Conservation (phyloP, 2,113 vertebrate genomes). For the Thamnophis sirtalis region DNA sequence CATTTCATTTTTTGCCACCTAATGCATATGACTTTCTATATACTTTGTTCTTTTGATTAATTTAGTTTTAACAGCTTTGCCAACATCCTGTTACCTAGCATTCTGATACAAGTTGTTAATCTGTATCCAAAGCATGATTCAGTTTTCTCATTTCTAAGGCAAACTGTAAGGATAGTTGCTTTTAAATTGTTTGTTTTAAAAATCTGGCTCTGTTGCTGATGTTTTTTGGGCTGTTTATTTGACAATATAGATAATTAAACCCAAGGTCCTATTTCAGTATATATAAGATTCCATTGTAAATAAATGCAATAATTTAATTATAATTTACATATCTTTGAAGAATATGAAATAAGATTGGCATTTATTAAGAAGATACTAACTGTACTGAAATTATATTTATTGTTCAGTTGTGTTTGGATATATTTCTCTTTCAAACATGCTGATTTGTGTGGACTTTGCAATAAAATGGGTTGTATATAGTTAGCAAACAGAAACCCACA, state of each 20-base stretch:
- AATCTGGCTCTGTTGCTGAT: neutral
- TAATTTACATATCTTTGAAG: neutral
- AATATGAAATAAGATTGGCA: neutral
- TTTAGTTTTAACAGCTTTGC: neutral
- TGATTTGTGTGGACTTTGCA: neutral
- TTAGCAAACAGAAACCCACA: neutral
- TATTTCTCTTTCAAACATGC: neutral
- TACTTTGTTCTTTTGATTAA: neutral
- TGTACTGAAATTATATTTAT: slow-evolving; percentile 3
- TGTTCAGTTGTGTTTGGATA: slow-evolving; percentile 10
- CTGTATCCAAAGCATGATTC: neutral
- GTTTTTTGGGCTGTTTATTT: neutral
- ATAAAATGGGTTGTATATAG: neutral
- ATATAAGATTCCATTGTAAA: neutral
- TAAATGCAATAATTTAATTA: neutral
- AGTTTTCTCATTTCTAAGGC: neutral
- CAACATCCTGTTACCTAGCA: neutral
- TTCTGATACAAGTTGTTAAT: neutral
- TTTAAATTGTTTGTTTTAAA: neutral
- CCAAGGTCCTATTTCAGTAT: neutral
- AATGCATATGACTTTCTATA: neutral
- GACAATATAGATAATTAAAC: neutral
- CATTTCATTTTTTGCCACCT: neutral
- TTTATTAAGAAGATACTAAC: neutral
- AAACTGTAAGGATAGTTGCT: neutral